Base-by-base conservation (phyloP, 64 coral and sea anemone genomes). In the Montipora foliosa region DNA sequence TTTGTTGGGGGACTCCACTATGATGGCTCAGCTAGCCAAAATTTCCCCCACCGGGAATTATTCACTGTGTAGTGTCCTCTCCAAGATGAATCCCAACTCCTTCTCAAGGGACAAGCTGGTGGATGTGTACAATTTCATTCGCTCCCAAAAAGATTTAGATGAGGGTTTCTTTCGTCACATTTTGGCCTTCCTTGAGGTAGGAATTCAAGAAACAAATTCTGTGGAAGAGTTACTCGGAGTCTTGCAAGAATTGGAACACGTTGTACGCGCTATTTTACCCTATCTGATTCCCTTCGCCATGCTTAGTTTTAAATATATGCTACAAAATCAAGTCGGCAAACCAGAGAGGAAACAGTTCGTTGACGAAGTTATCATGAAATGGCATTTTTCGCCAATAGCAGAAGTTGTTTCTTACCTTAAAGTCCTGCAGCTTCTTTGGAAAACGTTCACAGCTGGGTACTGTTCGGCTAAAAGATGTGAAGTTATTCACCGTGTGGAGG, bases 341-440 rank as follows among this genome's bases (percentile, higher is more conserved):
- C 46, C 29, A 47, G 62, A 70, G 16, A 48, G 44, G 45, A 5
- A 52, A 2, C 1, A 6, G 47, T 86, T 86, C 71, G 15, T 86
- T 5, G n/a, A 3, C 0, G 66, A 86, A 70, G 44, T 86, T 22
- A 17, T 47, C 8, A 21, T 49, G 17, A 86, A 50, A 3, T 86
- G 82, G 82, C 19, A 72, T 5, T 17, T 14, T 1, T 50, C 61
- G 3, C 44, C 66, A 13, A 24, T 14, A 13, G 17, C 1, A 13
- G 11, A 2, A 3, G 45, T 71, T 50, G 2, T 86, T 4, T 86
- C 17, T 19, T 71, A 11, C 19, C 66, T 86, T 16, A 64, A 86
- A 21, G 64, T 86, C 6, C 82, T 64, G 0, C 44, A 64, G 21
- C 82, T 86, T 50, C 82, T 86, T 13, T 86, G 82, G 82, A 86